A percentile compares a stretch with the other conserved stretches of the same genome.
Evolutionary conservation across 2,888 invertebrate genomes (phyloP).

Genomic region (Ennomos erosarius): DNA sequence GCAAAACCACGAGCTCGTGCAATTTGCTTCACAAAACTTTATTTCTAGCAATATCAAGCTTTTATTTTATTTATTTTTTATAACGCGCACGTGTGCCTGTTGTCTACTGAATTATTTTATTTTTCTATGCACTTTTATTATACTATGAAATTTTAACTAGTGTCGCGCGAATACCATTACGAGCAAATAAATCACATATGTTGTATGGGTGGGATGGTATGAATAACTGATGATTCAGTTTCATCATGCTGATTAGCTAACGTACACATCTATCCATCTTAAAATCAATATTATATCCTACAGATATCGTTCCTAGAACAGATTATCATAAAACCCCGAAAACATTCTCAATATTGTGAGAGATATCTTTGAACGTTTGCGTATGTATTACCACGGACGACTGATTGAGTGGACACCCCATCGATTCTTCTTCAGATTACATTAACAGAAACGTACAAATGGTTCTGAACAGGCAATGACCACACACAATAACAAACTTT

Average conservation of each 20-base stretch:
- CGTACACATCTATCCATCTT: not conserved
- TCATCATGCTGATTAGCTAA: too few species aligned
- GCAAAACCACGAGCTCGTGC: conserved; percentile 14
- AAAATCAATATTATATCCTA: conserved; percentile 2
- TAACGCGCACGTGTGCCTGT: not conserved
- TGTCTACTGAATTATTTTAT: too few species aligned
- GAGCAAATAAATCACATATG: too few species aligned
- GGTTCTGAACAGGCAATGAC: too few species aligned
- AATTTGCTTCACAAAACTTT: conserved; percentile 19
- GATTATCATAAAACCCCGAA: conserved; percentile 33
- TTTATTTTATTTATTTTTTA: conserved; percentile 1
- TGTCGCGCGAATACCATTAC: too few species aligned
- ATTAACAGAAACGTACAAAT: too few species aligned
- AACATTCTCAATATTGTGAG: conserved; percentile 32
- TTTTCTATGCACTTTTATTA: too few species aligned
- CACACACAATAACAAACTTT: too few species aligned
- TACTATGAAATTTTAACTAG: too few species aligned
- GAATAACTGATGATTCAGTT: too few species aligned
- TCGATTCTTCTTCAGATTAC: too few species aligned
- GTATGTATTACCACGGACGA: not conserved
- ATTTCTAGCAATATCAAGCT: conserved; percentile 6
- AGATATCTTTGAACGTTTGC: conserved; percentile 28
- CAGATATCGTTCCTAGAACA: conserved; percentile 1
- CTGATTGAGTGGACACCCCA: not conserved
- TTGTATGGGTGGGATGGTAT: too few species aligned